Base-by-base conservation (phyloP, 2,888 invertebrate genomes). In the Platycheirus rosarum region DNA sequence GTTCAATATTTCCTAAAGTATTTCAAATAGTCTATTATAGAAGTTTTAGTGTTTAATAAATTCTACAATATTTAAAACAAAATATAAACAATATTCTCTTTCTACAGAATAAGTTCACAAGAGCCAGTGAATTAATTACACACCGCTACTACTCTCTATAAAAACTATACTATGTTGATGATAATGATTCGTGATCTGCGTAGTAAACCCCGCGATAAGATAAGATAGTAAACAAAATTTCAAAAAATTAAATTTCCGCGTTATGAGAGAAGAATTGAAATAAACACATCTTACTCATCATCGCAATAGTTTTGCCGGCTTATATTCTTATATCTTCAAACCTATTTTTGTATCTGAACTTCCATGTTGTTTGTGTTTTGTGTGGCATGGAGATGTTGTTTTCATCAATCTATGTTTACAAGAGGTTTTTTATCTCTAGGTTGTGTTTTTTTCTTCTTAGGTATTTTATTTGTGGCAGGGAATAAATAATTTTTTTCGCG, bases 131-230 rank as follows among this genome's bases (percentile, higher is more conserved):
- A n/a, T n/a, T n/a, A n/a, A n/a, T n/a, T n/a, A n/a, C n/a, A n/a
- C n/a, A n/a, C n/a, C n/a, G n/a, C n/a, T n/a, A n/a, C n/a, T n/a
- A n/a, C n/a, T n/a, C n/a, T n/a, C n/a, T n/a, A n/a, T n/a, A n/a
- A n/a, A n/a, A n/a, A n/a, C n/a, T n/a, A n/a, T n/a, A n/a, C n/a
- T n/a, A 53, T 46, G 35, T 26, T 60, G 35, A 49, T 70, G 46
- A 49, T 70, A 48, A 40, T 70, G 60, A 75, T 75, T 70, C n/a
- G n/a, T n/a, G n/a, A n/a, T n/a, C 60, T 75, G 75, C 75, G 65
- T 70, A 75, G 63, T 75, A 65, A 66, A 40, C 70, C 18, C 14
- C 14, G 16, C 44, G 70, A 80, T 75, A 75, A 80, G 80, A 80
- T 80, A 80, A 80, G 70, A 80, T 62, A 63, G 18, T 48, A 51